Percentiles rank a stretch among this genome's conserved stretches.
Evolutionary conservation across 2,113 vertebrate genomes (phyloP).

Genomic region (Oxyruncus cristatus): DNA sequence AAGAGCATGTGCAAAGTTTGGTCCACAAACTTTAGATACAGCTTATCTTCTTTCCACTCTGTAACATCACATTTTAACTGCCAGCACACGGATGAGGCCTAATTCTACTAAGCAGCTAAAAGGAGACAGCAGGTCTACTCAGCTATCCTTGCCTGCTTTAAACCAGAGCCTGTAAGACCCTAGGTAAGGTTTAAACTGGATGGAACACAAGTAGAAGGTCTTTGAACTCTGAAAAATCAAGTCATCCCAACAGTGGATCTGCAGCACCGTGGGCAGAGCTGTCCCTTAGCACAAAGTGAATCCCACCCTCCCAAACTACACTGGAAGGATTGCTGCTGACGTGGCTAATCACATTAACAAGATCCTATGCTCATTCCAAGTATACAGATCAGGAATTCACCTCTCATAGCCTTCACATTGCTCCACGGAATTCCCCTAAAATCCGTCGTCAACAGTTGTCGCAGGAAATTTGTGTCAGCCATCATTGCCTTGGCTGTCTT

Average conservation of each 20-base stretch:
- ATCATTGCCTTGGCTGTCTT: constrained; percentile 94
- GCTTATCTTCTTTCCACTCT: background rate
- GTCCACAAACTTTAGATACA: background rate
- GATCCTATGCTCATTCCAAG: background rate
- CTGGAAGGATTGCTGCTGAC: background rate
- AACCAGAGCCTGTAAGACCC: background rate
- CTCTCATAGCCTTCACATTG: constrained; percentile 86
- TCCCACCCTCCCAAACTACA: background rate
- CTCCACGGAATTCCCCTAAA: constrained; percentile 81
- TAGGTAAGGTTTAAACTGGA: background rate
- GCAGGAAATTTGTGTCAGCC: constrained; percentile 93
- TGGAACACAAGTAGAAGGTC: background rate
- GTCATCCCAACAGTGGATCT: background rate
- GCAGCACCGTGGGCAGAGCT: accelerated
- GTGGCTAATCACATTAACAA: background rate
- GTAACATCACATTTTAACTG: background rate
- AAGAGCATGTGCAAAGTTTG: background rate
- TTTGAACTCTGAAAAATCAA: background rate
- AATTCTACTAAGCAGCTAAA: background rate
- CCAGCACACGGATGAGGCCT: background rate
- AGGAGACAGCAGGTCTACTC: background rate
- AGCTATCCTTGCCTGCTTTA: background rate
- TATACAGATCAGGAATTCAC: constrained; percentile 59
- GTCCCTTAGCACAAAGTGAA: background rate
- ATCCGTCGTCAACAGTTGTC: constrained; percentile 88